Evolutionary conservation across 2,888 invertebrate species (phyloP).

Genomic region (Cylindroiulus punctatus): DNA sequence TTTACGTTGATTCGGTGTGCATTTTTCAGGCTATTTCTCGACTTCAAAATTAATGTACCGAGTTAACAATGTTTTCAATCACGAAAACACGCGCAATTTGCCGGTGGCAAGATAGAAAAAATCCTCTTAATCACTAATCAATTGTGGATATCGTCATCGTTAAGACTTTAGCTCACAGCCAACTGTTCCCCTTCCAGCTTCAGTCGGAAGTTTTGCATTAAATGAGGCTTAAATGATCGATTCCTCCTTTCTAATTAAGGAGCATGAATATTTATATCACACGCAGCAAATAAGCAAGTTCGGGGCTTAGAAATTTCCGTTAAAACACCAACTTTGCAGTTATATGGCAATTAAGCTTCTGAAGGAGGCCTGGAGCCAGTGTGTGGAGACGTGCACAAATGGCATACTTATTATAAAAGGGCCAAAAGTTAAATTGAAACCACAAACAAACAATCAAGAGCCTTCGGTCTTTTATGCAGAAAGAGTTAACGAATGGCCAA

Average conservation of each 20-base stretch:
- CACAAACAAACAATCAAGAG: not conserved
- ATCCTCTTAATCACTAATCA: slow-evolving; percentile 10
- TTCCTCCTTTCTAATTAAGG: slow-evolving; percentile 20
- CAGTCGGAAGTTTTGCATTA: not conserved
- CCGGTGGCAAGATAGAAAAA: not conserved
- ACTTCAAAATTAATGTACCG: not conserved
- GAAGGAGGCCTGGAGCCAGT: not conserved
- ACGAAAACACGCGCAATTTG: slow-evolving; percentile 21
- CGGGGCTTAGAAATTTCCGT: not conserved
- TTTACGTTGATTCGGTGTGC: not conserved
- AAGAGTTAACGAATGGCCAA: not conserved
- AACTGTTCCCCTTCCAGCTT: slow-evolving; percentile 37
- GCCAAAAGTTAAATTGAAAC: slow-evolving; percentile 1
- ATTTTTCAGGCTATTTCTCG: not conserved
- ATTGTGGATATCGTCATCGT: slow-evolving; percentile 19
- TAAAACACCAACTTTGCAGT: not conserved
- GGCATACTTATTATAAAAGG: not conserved
- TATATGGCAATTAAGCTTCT: not conserved
- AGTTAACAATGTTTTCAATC: slow-evolving; percentile 26
- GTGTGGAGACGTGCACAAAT: slow-evolving; percentile 20
- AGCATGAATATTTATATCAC: slow-evolving; percentile 3
- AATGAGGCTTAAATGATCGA: slow-evolving; percentile 29
- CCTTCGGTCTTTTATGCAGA: no score
- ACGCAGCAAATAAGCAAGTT: not conserved
- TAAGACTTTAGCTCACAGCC: not conserved